Conservation (phyloP, 2,113 vertebrate species). For the Pelecanoides urinatrix region DNA sequence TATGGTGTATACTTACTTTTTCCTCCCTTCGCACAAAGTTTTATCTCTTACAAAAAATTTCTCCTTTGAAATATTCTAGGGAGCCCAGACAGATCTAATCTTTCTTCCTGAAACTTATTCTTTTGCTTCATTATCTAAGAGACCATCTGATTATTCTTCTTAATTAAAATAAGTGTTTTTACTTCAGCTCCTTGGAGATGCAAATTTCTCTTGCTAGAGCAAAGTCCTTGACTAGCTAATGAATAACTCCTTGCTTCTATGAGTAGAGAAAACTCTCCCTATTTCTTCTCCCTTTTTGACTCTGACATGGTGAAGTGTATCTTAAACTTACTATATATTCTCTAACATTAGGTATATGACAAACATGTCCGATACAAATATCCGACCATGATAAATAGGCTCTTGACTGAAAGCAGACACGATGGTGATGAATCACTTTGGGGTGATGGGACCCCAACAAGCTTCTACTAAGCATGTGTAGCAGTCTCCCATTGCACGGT, state of each 20-base stretch:
- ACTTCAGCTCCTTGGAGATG: conserved; percentile 22
- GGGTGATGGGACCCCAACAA: neutral
- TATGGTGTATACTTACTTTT: neutral
- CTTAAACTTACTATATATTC: neutral
- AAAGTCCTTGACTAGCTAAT: conserved; percentile 30
- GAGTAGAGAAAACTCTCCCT: neutral
- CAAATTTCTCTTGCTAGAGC: conserved; percentile 1
- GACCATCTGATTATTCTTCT: conserved; percentile 22
- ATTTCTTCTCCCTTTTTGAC: neutral
- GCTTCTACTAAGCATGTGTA: neutral
- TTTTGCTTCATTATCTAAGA: conserved; percentile 21
- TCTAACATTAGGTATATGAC: neutral
- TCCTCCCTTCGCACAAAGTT: neutral
- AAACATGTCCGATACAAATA: neutral
- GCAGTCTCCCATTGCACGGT: neutral
- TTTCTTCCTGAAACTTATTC: neutral
- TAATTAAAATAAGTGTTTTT: conserved; percentile 44
- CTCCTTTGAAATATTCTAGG: neutral
- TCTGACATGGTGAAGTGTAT: neutral
- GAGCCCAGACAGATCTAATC: neutral
- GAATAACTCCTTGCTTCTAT: neutral
- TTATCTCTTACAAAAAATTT: neutral
- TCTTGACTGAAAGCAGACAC: neutral
- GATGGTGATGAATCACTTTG: neutral
- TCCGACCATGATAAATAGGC: neutral